Conservation (phyloP, 2,113 vertebrate genomes). For the Sander lucioperca region DNA sequence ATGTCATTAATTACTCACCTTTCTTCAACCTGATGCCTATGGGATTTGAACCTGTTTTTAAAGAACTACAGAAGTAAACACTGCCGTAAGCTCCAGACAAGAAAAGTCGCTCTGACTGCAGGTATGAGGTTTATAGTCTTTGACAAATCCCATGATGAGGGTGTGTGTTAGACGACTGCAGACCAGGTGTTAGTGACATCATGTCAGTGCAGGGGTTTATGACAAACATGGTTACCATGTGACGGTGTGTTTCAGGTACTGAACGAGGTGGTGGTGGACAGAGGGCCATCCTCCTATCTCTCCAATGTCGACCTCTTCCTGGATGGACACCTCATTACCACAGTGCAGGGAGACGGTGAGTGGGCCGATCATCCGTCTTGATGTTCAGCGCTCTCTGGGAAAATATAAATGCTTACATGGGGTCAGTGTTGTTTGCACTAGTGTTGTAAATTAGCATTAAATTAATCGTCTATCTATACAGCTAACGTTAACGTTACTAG, state of each 20-base stretch:
- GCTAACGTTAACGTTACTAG: too few relatives aligned
- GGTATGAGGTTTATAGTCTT: neutral
- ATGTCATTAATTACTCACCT: neutral
- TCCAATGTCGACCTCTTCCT: conserved; percentile 88
- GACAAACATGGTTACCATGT: neutral
- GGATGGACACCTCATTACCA: conserved; percentile 88
- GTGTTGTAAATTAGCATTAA: too few relatives aligned
- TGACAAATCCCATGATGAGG: neutral
- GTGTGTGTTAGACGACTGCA: too few relatives aligned
- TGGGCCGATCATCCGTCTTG: too few relatives aligned
- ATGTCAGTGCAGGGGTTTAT: neutral
- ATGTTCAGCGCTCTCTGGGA: neutral
- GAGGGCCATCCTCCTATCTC: conserved; percentile 87
- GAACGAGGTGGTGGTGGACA: conserved; percentile 88
- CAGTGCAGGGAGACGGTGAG: conserved; percentile 88
- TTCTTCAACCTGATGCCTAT: neutral
- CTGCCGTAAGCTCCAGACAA: neutral
- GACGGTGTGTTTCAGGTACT: conserved; percentile 77
- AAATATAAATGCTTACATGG: neutral
- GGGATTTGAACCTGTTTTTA: conserved; percentile 6
- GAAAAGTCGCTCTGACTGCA: neutral
- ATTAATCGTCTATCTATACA: too few relatives aligned
- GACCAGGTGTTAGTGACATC: neutral
- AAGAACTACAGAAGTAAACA: neutral
- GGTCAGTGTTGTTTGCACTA: neutral